These are phyloP conservation scores for Gorsachius goisagi DNA, from an alignment of 2,113 vertebrate genomes.

Conservation along the genomic window DNA sequence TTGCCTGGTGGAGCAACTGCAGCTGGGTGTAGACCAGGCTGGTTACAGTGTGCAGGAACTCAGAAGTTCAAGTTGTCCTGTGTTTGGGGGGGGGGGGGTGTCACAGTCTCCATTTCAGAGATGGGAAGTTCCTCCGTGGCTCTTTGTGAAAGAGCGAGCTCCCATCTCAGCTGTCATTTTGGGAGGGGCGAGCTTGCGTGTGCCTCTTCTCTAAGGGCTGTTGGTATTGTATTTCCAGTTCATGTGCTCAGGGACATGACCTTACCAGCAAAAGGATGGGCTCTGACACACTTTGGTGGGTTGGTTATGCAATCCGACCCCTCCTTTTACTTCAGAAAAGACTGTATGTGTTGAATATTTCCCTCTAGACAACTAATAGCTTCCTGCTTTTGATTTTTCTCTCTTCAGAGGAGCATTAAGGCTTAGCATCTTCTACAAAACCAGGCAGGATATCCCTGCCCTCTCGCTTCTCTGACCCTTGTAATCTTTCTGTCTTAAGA, in stretches of 20 bases:
- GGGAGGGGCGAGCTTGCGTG: accelerated
- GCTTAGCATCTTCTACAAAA: neutral
- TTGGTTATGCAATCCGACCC: neutral
- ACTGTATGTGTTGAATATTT: neutral
- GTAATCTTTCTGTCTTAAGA: neutral
- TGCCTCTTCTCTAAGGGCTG: neutral
- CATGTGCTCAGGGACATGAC: neutral
- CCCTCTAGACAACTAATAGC: neutral
- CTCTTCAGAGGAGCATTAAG: neutral
- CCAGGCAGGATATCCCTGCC: neutral
- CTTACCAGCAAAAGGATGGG: neutral
- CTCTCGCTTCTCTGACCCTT: neutral
- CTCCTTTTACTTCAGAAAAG: neutral
- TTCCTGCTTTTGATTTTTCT: neutral
- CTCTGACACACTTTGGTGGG: neutral
- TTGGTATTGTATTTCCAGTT: neutral
- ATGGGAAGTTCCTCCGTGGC: neutral
- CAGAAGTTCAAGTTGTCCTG: neutral
- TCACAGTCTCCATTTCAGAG: neutral
- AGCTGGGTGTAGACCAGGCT: neutral
- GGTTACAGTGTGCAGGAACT: neutral
- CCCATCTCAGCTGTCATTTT: neutral
- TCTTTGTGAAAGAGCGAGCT: neutral
- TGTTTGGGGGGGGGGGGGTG: neutral
- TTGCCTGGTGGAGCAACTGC: neutral